Conservation (phyloP, 2,888 invertebrate genomes). For the Acrocyrtus sp. region DNA sequence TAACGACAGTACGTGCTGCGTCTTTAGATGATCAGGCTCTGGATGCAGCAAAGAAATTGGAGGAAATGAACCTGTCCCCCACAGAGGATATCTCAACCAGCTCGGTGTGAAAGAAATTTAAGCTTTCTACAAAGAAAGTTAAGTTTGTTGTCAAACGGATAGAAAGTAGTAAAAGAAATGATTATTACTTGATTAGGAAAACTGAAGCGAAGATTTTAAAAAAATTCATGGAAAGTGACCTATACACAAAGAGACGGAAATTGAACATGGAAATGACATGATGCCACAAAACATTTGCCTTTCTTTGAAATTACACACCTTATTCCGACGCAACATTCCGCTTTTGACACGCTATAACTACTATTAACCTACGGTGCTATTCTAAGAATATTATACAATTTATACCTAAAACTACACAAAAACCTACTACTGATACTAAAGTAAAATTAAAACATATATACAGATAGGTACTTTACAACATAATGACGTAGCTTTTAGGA, state of each 20-base stretch:
- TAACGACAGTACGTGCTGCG: not conserved
- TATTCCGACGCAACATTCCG: constrained; percentile 49
- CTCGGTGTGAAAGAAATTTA: constrained; percentile 32
- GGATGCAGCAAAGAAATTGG: constrained; percentile 23
- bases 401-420: not conserved
- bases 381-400: not conserved
- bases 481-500: too few relatives aligned
- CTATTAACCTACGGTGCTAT: constrained; percentile 8
- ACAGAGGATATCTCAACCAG: constrained; percentile 39
- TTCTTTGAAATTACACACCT: constrained; percentile 48
- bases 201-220: too few relatives aligned
- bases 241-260: not conserved
- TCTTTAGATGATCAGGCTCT: constrained; percentile 22
- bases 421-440: too few relatives aligned
- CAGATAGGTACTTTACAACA: too few relatives aligned
- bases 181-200: too few relatives aligned
- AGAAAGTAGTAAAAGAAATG: not conserved
- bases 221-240: too few relatives aligned
- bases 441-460: too few relatives aligned
- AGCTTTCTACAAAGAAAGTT: too few relatives aligned
- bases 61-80: constrained; percentile 36
- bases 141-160: too few relatives aligned
- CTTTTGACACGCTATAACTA: constrained; percentile 47
- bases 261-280: constrained; percentile 48
- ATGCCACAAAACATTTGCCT: constrained; percentile 53